Evolutionary conservation across 2,888 invertebrate species (phyloP), one percentile per base, ranked within the genome.

Genomic region (Thumatha senex): DNA sequence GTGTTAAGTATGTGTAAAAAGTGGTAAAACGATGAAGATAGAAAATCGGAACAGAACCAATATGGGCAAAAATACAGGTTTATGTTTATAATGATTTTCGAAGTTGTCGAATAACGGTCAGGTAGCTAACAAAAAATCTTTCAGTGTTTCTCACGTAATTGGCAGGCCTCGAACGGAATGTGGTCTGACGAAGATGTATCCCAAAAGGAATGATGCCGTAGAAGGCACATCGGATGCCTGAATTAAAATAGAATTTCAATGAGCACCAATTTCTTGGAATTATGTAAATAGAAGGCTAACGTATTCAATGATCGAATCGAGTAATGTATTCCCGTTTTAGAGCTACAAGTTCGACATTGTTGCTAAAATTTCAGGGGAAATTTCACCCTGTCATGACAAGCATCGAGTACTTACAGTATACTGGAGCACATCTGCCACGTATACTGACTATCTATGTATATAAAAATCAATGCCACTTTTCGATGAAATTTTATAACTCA

Each of bases 11-110:
- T 58, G 67, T 53, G 51, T 64, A 88, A 89, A 87, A 90, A 82
- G 74, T 79, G 78, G 79, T 76, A 80, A 80, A 74, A 65, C 66
- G 76, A 72, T 77, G 80, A 75, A 80, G 78, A 84, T 90, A 89
- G 89, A 89, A 88, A 90, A 90, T 89, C 80, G 87, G 84, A 85
- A 87, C 83, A 82, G 73, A 80, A 59, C 85, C 51, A 83, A 78
- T 76, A 84, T 61, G 87, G 86, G 34, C 38, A 54, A 60, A 54
- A 55, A 70, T 78, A 84, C 87, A 58, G 79, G 87, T 89, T 86
- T 70, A 84, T 78, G 87, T 89, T 86, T 70, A 84, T 78, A 76
- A 78, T 76, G 80, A 86, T 84, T 85, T 84, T 81, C 78, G 80
- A 81, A 84, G 78, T 77, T 83, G 74, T 76, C 79, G 83, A 77